phyloP scores from a whole-genome alignment of 2,888 invertebrate genomes.

The Petrolisthes cinctipes region DNA sequence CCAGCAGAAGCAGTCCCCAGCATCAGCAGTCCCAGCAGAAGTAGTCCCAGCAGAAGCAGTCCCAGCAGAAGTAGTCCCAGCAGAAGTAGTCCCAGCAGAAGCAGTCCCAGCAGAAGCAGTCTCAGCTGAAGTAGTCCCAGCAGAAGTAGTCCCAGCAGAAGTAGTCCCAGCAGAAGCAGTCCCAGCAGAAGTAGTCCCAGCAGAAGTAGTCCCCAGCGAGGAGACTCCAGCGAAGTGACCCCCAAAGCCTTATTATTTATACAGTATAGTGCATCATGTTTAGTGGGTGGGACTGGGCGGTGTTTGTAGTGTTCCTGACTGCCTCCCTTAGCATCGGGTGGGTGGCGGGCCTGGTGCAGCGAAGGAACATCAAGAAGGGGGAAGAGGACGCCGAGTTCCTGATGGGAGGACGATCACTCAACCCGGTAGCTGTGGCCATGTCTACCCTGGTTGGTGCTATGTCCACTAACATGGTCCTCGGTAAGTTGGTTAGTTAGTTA shows the following conservation, averaged over 20 bases:
- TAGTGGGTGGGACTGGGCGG: slow-evolving; percentile 47
- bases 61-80: too few species aligned
- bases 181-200: too few species aligned
- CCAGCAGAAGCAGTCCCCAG: too few species aligned
- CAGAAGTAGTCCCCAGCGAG: too few species aligned
- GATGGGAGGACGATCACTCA: slow-evolving; percentile 45
- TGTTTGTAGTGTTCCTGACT: slow-evolving; percentile 21
- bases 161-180: too few species aligned
- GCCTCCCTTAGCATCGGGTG: slow-evolving; percentile 35
- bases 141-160: too few species aligned
- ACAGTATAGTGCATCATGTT: background rate
- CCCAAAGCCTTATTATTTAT: too few species aligned
- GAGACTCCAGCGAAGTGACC: too few species aligned
- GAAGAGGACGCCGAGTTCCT: slow-evolving; percentile 39
- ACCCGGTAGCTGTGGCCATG: slow-evolving; percentile 41
- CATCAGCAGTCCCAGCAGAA: too few species aligned
- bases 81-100: too few species aligned
- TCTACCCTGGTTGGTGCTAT: slow-evolving; percentile 44
- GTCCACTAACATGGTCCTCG: slow-evolving; percentile 22
- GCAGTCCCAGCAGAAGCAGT: background rate
- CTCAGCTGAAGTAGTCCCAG: too few species aligned
- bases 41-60: too few species aligned
- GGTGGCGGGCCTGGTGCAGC: slow-evolving; percentile 19
- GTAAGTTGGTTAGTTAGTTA: slow-evolving; percentile 8
- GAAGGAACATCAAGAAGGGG: slow-evolving; percentile 4